A percentile compares a stretch with the other conserved stretches of the same genome.
Conservation (phyloP, 2,888 invertebrate species). For the Sabatieria punctata region DNA sequence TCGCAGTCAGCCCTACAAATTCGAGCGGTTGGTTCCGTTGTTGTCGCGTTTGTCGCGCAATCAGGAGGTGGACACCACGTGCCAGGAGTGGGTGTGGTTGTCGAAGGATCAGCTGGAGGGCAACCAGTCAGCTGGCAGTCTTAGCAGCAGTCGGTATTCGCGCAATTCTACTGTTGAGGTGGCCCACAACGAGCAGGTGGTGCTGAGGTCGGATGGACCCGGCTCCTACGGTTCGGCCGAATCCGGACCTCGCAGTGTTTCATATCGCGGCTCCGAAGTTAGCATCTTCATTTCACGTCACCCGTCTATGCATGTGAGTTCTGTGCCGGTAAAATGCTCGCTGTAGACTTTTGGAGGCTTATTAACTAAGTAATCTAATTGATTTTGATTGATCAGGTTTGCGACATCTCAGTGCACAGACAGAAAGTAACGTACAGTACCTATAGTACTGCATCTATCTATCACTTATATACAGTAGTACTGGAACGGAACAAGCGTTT, state of each 20-base stretch:
- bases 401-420: too few relatives aligned
- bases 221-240: neutral
- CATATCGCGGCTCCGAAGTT: constrained; percentile 9
- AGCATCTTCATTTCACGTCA: constrained; percentile 6
- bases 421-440: too few relatives aligned
- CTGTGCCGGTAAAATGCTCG: too few relatives aligned
- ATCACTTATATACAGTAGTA: too few relatives aligned
- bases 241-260: neutral
- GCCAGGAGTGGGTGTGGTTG: constrained; percentile 2
- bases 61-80: constrained; percentile 19
- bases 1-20: neutral
- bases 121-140: neutral
- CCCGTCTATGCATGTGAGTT: neutral
- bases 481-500: too few relatives aligned
- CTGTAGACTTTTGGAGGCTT: too few relatives aligned
- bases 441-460: too few relatives aligned
- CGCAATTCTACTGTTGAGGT: neutral
- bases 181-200: neutral
- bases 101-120: neutral
- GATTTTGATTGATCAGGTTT: too few relatives aligned
- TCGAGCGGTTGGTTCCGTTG: neutral
- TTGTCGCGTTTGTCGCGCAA: constrained; percentile 4
- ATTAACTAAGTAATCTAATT: too few relatives aligned
- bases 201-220: neutral
- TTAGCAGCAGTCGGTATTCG: neutral